Percentiles rank a stretch among this genome's conserved stretches.
These are phyloP conservation scores for Lanistes nyassanus DNA, from an alignment of 1,140 invertebrate genomes.

Conservation along the genomic window DNA sequence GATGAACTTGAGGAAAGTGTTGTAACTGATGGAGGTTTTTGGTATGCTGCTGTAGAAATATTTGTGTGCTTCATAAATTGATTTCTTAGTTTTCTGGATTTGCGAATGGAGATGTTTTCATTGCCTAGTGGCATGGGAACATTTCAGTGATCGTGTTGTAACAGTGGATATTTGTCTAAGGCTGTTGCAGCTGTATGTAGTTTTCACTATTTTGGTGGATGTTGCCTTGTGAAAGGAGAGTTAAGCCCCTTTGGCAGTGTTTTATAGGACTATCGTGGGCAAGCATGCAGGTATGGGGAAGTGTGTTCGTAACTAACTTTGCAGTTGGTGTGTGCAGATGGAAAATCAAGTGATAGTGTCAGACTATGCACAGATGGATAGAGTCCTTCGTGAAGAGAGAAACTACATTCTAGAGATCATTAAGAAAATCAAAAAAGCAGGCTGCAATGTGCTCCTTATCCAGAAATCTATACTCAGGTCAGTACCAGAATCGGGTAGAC, in stretches of 20 bases:
- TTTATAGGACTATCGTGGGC: too few species aligned
- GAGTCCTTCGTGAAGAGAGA: slow-evolving; percentile 97
- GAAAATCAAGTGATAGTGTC: slow-evolving; percentile 97
- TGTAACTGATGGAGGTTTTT: neutral
- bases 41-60: neutral
- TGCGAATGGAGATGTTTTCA: too few species aligned
- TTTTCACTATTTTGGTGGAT: too few species aligned
- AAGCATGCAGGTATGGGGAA: neutral
- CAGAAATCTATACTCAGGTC: slow-evolving; percentile 98
- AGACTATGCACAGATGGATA: slow-evolving; percentile 99
- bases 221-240: too few species aligned
- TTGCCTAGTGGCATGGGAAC: too few species aligned
- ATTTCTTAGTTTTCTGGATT: neutral
- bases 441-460: slow-evolving; percentile 97
- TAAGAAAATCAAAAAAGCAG: slow-evolving; percentile 98
- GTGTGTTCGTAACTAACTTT: neutral
- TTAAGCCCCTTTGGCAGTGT: too few species aligned
- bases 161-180: too few species aligned
- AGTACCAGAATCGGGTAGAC: neutral
- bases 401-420: slow-evolving; percentile 98
- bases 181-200: too few species aligned
- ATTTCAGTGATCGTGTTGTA: too few species aligned
- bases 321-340: slow-evolving; percentile 77
- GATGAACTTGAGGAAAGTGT: neutral
- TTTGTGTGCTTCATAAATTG: neutral